These are phyloP conservation scores for Brotula barbata DNA, from an alignment of 2,797 vertebrate species.

Conservation along the genomic window DNA sequence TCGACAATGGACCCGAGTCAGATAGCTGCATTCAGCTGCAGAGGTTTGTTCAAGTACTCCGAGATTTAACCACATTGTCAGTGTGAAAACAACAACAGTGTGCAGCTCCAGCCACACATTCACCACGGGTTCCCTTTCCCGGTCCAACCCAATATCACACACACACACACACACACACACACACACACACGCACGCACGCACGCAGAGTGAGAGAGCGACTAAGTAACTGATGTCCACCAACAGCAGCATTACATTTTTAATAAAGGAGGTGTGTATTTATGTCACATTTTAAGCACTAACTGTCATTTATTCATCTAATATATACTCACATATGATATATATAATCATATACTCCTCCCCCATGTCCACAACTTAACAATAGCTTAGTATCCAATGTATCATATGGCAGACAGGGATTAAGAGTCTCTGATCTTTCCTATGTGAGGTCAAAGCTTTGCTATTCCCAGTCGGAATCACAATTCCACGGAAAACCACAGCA, in stretches of 20 bases:
- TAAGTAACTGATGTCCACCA: no score
- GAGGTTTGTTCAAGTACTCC: slow-evolving; percentile 38
- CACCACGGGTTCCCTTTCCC: slow-evolving; percentile 39
- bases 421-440: slow-evolving; percentile 61
- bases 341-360: no score
- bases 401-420: slow-evolving; percentile 67
- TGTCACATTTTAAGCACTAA: no score
- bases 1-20: slow-evolving; percentile 41
- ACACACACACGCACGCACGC: slow-evolving; percentile 34
- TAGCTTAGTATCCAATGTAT: slow-evolving; percentile 24
- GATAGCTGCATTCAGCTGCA: slow-evolving; percentile 32
- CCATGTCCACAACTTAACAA: no score
- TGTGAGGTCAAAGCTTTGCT: slow-evolving; percentile 75
- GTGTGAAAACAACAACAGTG: slow-evolving; percentile 58
- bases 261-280: no score
- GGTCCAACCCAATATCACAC: slow-evolving; percentile 34
- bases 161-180: slow-evolving; percentile 21
- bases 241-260: no score
- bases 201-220: no score
- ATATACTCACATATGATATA: no score
- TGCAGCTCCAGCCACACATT: slow-evolving; percentile 33
- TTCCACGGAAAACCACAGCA: slow-evolving; percentile 68
- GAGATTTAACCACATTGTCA: slow-evolving; percentile 22
- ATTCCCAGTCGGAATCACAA: slow-evolving; percentile 70
- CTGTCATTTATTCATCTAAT: no score